Evolutionary conservation across 2,888 invertebrate genomes (phyloP), one percentile per base, ranked within the genome.

Genomic region (Ochropleura leucogaster): DNA sequence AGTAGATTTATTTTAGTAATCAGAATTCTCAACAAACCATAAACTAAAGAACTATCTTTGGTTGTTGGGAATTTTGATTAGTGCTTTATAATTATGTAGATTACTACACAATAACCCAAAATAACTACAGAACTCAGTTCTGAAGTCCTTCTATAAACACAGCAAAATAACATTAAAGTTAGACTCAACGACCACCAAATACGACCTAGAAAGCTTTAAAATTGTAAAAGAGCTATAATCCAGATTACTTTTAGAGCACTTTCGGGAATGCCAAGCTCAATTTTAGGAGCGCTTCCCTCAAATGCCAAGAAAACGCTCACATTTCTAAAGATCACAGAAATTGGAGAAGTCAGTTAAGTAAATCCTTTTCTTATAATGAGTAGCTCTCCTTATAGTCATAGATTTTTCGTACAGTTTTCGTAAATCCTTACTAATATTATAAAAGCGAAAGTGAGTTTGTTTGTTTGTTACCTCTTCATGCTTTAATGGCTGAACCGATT

Each of bases 171-270:
- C 60, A 70, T 59, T 47, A 10, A 44, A 70, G 51, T 62, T 53
- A 71, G 30, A 69, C 64, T 76, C 64, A 75, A 82, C 47, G 47
- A 63, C 49, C 67, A 60, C 72, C 72, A 77, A 85, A 70, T 86
- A 86, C 53, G 74, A 42, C 59, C 72, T 74, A 63, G 66, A 62
- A 68, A 20, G 68, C 70, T 74, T 80, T 72, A 79, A 74, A 80
- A 80, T 73, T 67, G 63, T 77, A 67, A 75, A 65, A 64, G 65
- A 76, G 73, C 65, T 70, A 74, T 83, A 83, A 83, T 79, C 79
- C 67, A 67, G 75, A 87, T 80, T 80, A 87, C 75, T 80, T 85
- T 74, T 40, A 75, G 77, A 64, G 62, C 78, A 74, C 69, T 80
- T 82, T 77, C 30, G 70, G 68, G 80, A 77, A 74, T 76, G 67